A percentile compares a stretch with the other conserved stretches of the same genome.
These are phyloP conservation scores for Podarcis muralis DNA, from an alignment of 2,113 vertebrate genomes.

Conservation along the genomic window DNA sequence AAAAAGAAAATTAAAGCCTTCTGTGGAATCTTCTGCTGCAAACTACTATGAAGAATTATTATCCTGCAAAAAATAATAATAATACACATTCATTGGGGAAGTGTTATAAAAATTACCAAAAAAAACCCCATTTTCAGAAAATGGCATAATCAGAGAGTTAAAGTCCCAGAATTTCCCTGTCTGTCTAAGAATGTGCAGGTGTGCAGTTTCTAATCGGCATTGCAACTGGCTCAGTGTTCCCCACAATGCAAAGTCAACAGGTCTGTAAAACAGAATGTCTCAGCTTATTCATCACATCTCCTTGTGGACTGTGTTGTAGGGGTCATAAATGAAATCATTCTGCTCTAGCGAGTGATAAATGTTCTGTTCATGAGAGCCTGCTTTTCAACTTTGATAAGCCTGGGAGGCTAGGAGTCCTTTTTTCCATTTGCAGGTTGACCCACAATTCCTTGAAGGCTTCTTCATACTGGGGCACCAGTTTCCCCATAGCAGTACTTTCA, in stretches of 20 bases:
- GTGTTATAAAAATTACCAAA: conserved; percentile 10
- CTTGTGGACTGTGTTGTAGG: conserved; percentile 44
- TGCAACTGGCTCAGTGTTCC: conserved; percentile 15
- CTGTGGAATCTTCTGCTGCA: not conserved
- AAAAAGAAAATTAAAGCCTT: not conserved
- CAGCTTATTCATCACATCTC: conserved; percentile 59
- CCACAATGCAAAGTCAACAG: conserved; percentile 5
- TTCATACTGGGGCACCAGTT: not conserved
- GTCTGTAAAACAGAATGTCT: conserved; percentile 52
- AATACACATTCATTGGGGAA: not conserved
- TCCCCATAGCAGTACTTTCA: not conserved
- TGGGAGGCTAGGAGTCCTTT: not conserved
- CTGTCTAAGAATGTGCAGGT: conserved; percentile 38
- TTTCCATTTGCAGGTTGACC: not conserved
- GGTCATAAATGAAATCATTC: conserved; percentile 42
- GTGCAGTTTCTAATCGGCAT: conserved; percentile 48
- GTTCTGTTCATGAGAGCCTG: conserved; percentile 2
- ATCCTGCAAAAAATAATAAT: not conserved
- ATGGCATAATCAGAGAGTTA: not conserved
- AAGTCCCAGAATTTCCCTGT: not conserved
- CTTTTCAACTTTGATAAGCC: conserved; percentile 7
- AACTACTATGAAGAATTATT: not conserved
- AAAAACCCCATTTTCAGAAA: not conserved
- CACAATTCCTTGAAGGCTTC: conserved; percentile 2
- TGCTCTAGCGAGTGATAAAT: conserved; percentile 14